A percentile compares a stretch with the other conserved stretches of the same genome.
Evolutionary conservation across 1,140 invertebrate species (phyloP).

Genomic region (Bombyx mandarina): DNA sequence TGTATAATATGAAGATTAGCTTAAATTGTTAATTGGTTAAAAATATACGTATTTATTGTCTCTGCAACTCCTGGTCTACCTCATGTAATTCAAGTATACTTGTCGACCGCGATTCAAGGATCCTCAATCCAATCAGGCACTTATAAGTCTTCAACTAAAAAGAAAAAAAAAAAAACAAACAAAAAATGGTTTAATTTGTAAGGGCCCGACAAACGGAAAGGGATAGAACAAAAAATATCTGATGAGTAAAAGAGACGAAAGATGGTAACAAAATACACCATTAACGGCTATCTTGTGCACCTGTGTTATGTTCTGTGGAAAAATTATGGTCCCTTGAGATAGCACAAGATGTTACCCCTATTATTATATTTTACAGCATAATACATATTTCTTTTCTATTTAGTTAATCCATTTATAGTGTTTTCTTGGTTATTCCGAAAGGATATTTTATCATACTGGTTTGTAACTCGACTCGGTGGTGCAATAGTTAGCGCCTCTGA

Average conservation of each 20-base stretch:
- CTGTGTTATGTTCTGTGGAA: slow-evolving; percentile 39
- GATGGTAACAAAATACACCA: slow-evolving; percentile 23
- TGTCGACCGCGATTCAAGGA: slow-evolving; percentile 10
- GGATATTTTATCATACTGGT: no score
- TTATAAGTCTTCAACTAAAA: slow-evolving; percentile 22
- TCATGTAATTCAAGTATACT: slow-evolving; percentile 1
- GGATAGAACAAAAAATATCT: slow-evolving; percentile 10
- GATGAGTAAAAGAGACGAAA: slow-evolving; percentile 21
- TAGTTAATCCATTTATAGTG: no score
- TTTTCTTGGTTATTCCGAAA: no score
- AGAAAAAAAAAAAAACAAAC: slow-evolving; percentile 10
- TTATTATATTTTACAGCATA: no score
- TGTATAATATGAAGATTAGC: no score
- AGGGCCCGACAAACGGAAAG: slow-evolving; percentile 20
- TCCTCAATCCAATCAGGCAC: slow-evolving; percentile 18
- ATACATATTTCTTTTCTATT: no score
- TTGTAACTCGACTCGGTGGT: no score
- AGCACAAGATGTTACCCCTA: slow-evolving; percentile 19
- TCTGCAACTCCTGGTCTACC: not conserved
- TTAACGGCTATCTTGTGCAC: slow-evolving; percentile 48
- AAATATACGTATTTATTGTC: no score
- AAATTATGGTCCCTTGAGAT: slow-evolving; percentile 40
- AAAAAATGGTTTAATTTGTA: slow-evolving; percentile 14
- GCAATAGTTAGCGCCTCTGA: no score
- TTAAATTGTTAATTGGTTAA: no score